Evolutionary conservation across 2,888 invertebrate species (phyloP).

Genomic region (Frankliniella intonsa): DNA sequence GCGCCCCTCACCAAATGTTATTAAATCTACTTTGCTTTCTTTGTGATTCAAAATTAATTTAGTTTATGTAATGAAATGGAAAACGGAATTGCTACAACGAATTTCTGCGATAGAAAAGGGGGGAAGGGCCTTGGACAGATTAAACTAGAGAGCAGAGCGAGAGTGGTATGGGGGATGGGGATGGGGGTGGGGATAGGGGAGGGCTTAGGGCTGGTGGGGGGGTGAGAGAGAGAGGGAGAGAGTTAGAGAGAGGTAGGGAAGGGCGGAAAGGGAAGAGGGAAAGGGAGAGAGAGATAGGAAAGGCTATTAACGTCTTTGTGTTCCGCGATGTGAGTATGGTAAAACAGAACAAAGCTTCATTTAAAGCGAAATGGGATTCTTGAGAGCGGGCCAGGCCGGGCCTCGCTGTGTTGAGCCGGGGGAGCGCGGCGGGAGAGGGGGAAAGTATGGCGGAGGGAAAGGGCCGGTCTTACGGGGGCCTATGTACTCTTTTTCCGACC

Average conservation of each 20-base stretch:
- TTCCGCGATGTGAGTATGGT: conserved; percentile 24
- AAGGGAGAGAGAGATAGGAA: neutral
- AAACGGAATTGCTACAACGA: conserved; percentile 25
- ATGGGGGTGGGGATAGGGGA: neutral
- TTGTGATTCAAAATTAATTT: conserved; percentile 27
- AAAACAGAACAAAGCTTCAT: conserved; percentile 27
- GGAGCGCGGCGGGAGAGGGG: too few species aligned
- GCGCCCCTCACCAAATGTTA: neutral
- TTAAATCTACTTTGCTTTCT: conserved; percentile 27
- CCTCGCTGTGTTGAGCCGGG: neutral
- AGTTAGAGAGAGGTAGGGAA: neutral
- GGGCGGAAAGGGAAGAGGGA: neutral
- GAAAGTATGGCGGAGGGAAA: too few species aligned
- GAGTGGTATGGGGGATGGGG: neutral
- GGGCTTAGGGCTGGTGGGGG: neutral
- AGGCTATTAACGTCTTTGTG: conserved; percentile 26
- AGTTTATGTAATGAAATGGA: conserved; percentile 23
- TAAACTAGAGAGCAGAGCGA: neutral
- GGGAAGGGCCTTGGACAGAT: neutral
- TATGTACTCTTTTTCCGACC: too few species aligned
- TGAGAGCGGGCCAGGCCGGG: neutral
- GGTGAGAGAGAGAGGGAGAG: neutral
- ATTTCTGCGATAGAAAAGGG: conserved; percentile 20
- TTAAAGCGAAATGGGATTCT: conserved; percentile 25
- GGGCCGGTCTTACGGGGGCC: too few species aligned